phyloP scores from a whole-genome alignment of 2,888 invertebrate genomes.

The Steinernema hermaphroditum region DNA sequence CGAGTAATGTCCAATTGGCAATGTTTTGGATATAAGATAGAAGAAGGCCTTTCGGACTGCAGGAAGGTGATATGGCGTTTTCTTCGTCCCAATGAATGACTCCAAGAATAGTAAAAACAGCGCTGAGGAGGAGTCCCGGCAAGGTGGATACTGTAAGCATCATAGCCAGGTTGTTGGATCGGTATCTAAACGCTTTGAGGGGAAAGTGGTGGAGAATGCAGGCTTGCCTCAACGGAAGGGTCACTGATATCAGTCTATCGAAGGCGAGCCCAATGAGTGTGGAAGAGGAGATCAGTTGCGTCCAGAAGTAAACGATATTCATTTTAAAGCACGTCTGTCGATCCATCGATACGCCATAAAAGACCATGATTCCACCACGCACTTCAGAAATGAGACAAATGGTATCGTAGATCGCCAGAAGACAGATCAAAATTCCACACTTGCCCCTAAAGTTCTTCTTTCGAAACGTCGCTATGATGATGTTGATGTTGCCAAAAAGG shows the following conservation, averaged over 20 bases:
- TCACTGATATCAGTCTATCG: neutral
- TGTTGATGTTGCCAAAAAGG: neutral
- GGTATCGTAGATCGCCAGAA: neutral
- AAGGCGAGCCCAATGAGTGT: neutral
- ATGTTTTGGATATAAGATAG: neutral
- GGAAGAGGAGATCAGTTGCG: neutral
- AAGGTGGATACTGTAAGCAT: neutral
- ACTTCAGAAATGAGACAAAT: neutral
- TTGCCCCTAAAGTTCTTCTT: neutral
- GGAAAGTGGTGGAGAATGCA: no score
- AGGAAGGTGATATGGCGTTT: neutral
- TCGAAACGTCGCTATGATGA: neutral
- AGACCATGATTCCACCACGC: neutral
- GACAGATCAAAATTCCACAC: neutral
- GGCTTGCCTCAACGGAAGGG: neutral
- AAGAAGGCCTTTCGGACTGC: neutral
- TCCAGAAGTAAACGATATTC: neutral
- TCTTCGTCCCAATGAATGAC: neutral
- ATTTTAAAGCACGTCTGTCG: neutral
- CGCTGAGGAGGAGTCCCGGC: neutral
- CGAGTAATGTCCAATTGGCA: neutral
- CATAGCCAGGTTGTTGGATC: neutral
- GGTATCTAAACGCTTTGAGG: slow-evolving; percentile 5
- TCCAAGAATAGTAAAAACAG: neutral
- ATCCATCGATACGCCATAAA: neutral